Evolutionary conservation across 2,888 invertebrate genomes (phyloP).

Genomic region (Exephanes ischioxanthus): DNA sequence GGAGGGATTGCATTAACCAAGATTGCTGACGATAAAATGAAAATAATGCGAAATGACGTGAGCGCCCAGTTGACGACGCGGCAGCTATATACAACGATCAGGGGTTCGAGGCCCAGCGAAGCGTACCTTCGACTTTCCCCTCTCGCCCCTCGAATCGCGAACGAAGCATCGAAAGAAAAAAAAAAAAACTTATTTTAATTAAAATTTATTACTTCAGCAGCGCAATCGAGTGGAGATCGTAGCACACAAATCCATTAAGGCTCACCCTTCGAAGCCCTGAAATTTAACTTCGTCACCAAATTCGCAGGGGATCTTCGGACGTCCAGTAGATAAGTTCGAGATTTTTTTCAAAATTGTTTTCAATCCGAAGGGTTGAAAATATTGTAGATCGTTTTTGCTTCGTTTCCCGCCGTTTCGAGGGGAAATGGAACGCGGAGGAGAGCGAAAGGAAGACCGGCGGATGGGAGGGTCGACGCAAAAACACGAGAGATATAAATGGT

Average conservation of each 20-base stretch:
- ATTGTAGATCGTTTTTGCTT: background rate
- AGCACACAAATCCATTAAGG: background rate
- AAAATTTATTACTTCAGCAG: slow-evolving; percentile 15
- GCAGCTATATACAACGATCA: slow-evolving; percentile 33
- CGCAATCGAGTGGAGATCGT: background rate
- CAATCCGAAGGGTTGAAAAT: background rate
- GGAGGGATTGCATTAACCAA: slow-evolving; percentile 83
- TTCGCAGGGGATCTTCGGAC: background rate
- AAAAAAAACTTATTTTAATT: slow-evolving; percentile 13
- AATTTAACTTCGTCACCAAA: background rate
- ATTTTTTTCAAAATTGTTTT: background rate
- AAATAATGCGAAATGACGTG: slow-evolving; percentile 84
- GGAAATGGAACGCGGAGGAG: background rate
- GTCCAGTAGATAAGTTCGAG: background rate
- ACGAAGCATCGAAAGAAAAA: slow-evolving; percentile 34
- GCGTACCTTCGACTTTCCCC: background rate
- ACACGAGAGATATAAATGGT: slow-evolving; percentile 66
- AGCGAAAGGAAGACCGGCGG: slow-evolving; percentile 54
- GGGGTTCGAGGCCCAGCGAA: slow-evolving; percentile 48
- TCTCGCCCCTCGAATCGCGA: background rate
- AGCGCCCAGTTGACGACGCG: slow-evolving; percentile 63
- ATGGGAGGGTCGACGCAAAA: slow-evolving; percentile 58
- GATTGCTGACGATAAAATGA: slow-evolving; percentile 85
- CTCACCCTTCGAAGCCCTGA: background rate
- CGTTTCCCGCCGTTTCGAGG: background rate